Conservation (phyloP, 53 echinoderm and acorn worm species). For the Zoroaster sp. region DNA sequence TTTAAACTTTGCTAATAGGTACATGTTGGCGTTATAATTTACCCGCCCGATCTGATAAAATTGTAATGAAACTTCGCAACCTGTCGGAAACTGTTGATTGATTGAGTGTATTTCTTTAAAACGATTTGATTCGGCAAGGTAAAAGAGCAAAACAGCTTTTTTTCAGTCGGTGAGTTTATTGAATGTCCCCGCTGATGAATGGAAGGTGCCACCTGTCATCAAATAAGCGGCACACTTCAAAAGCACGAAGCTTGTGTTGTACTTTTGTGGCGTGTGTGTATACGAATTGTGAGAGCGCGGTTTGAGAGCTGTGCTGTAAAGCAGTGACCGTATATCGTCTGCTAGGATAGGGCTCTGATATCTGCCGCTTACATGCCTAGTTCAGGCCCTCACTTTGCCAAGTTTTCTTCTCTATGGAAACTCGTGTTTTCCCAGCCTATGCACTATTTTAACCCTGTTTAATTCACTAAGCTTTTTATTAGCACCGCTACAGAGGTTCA, state of each 20-base stretch:
- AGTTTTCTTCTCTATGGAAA: not conserved
- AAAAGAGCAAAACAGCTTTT: not conserved
- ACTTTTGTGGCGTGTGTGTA: conserved; percentile 32
- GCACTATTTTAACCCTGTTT: not conserved
- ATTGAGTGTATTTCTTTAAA: not conserved
- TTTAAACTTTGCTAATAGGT: conserved; percentile 12
- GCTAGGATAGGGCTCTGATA: not conserved
- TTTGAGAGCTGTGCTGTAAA: not conserved
- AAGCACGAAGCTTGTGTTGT: conserved; percentile 42
- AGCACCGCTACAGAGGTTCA: not conserved
- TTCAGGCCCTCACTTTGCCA: not conserved
- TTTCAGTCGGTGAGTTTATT: not conserved
- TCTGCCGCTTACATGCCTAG: not conserved
- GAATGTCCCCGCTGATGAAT: not conserved
- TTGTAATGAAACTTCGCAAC: not conserved
- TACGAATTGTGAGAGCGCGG: conserved; percentile 21
- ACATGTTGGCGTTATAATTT: not conserved
- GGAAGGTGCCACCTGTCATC: conserved; percentile 37
- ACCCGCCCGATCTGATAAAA: no score
- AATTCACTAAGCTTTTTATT: not conserved
- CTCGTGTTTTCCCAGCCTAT: not conserved
- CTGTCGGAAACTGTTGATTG: not conserved
- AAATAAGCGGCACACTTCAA: conserved; percentile 49
- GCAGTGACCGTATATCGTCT: not conserved
- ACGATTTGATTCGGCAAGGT: not conserved